Base-by-base conservation (phyloP, 2,888 invertebrate species). In the Acleris emargana region DNA sequence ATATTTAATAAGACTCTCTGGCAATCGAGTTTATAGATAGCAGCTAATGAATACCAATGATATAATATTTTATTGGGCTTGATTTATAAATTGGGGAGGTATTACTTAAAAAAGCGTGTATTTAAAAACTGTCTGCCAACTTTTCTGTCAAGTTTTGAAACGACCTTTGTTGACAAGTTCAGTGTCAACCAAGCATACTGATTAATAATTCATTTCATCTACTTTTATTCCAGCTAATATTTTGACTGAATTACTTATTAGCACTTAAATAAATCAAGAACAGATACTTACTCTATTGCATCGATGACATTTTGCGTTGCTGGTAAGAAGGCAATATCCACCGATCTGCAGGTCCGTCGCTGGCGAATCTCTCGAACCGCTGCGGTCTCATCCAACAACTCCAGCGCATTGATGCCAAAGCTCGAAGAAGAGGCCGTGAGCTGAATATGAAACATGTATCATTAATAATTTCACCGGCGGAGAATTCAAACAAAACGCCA, bases 321-420 rank as follows among this genome's bases (percentile, higher is more conserved):
- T 1, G 91, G 91, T 20, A 92, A 66, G 67, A 91, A 91, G 3
- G 91, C 91, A 1, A 92, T 78, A 32, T 90, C 87, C 0, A 89
- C 80, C 1, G 90, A 88, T 53, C 81, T 76, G 69, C 91, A 92
- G 0, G 91, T 87, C 5, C 91, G 74, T 17, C 78, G 77, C 0
- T 87, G 90, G 25, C 89, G 73, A 5, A 92, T 70, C 58, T 92
- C 91, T n/a, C 89, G 74, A 0, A 91, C 90, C 2, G 73, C 75
- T 0, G 83, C 74, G 0, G 86, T 88, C 22, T 88, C 89, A 67
- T 85, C 87, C 1, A 77, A 70, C 9, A 92, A 71, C 68, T 91
- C 91, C 5, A 91, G 91, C 0, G 81, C 80, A 50, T 75, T 84
- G 11, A 83, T 70, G 1, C 91, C 91, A 88, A 89, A 89, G 55